Evolutionary conservation across 1,140 invertebrate species (phyloP).

Genomic region (Ceratosolen solmsi): DNA sequence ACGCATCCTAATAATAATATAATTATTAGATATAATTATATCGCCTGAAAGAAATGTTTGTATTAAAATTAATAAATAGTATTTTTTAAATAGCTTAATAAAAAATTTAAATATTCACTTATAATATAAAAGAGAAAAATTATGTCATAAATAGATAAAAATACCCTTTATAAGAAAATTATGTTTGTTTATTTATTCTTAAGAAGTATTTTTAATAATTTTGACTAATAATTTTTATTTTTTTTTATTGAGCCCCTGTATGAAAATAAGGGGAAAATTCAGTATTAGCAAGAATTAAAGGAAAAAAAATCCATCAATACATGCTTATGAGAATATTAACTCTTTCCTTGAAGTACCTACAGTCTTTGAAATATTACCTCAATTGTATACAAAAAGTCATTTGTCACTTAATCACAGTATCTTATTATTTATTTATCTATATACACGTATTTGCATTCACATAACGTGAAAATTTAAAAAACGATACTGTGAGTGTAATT

Average conservation of each 20-base stretch:
- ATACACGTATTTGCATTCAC: slow-evolving; percentile 20
- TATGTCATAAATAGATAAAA: slow-evolving; percentile 32
- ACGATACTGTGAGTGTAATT: slow-evolving; percentile 47
- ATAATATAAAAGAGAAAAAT: not conserved
- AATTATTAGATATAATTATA: not conserved
- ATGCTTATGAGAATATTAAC: not conserved
- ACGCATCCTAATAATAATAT: not conserved
- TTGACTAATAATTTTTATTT: slow-evolving; percentile 10
- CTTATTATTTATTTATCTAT: slow-evolving; percentile 48
- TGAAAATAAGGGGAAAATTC: slow-evolving; percentile 33
- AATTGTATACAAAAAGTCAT: slow-evolving; percentile 22
- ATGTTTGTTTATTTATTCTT: slow-evolving; percentile 7
- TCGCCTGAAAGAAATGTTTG: not conserved
- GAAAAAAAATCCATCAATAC: slow-evolving; percentile 21
- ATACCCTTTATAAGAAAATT: not conserved
- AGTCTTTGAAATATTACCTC: slow-evolving; percentile 15
- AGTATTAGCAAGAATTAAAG: slow-evolving; percentile 39
- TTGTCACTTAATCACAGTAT: not conserved
- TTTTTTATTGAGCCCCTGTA: not conserved
- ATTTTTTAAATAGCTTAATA: slow-evolving; percentile 17
- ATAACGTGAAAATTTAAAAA: slow-evolving; percentile 40
- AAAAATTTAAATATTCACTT: slow-evolving; percentile 12
- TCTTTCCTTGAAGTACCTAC: not conserved
- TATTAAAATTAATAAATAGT: too few species aligned
- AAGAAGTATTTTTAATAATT: slow-evolving; percentile 19